Evolutionary conservation across 2,888 invertebrate genomes (phyloP).

Genomic region (Lochmaea crataegi): DNA sequence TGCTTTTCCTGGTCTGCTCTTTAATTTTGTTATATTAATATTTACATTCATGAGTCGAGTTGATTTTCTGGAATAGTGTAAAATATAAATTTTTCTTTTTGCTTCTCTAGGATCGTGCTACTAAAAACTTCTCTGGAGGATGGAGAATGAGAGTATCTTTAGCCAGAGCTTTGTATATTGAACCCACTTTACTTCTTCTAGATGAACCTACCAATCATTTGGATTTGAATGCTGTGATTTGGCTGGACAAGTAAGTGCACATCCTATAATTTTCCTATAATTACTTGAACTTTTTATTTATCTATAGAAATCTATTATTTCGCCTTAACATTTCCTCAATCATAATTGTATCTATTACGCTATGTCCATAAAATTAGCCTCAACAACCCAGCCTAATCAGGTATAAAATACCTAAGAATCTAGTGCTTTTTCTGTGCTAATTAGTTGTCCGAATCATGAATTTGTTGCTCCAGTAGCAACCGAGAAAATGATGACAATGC

Average conservation of each 20-base stretch:
- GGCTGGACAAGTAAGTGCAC: slow-evolving; percentile 92
- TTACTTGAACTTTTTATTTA: no score
- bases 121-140: slow-evolving; percentile 91
- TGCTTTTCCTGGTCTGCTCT: neutral
- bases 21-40: neutral
- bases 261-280: neutral
- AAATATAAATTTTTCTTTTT: neutral
- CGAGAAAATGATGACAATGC: no score
- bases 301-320: no score
- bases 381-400: no score
- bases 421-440: no score
- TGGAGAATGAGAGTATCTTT: slow-evolving; percentile 99
- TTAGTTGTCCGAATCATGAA: no score
- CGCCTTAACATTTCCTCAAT: no score
- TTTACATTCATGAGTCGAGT: neutral
- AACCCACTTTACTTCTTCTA: slow-evolving; percentile 95
- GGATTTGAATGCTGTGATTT: slow-evolving; percentile 99
- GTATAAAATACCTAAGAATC: no score
- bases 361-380: no score
- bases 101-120: slow-evolving; percentile 75
- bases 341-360: no score
- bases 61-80: neutral
- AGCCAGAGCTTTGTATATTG: slow-evolving; percentile 95
- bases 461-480: no score
- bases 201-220: slow-evolving; percentile 99